These are phyloP conservation scores for Acrocephalus kingi DNA, from an alignment of 2,113 vertebrate species.

Conservation along the genomic window DNA sequence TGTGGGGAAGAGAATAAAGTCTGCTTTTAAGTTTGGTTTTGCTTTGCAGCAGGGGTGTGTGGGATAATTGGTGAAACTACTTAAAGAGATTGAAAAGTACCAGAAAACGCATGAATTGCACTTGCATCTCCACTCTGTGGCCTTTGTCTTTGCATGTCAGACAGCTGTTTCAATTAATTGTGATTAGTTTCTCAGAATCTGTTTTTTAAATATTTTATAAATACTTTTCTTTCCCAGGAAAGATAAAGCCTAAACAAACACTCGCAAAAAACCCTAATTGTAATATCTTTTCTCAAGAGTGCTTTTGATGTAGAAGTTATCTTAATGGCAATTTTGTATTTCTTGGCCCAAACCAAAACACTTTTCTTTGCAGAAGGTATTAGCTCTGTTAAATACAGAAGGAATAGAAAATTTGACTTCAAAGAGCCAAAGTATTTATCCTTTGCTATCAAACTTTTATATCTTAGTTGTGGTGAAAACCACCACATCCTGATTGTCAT, in stretches of 20 bases:
- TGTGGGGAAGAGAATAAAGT: background rate
- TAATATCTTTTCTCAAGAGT: background rate
- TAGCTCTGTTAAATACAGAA: background rate
- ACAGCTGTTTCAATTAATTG: background rate
- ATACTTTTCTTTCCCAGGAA: background rate
- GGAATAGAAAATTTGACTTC: background rate
- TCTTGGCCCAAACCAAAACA: background rate
- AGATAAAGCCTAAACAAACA: background rate
- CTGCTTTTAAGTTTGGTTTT: background rate
- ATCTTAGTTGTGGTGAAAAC: background rate
- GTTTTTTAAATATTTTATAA: background rate
- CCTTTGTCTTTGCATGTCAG: background rate
- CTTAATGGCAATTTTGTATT: background rate
- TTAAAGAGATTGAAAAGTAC: rapidly evolving
- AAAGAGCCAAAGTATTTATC: background rate
- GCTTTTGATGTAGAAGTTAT: background rate
- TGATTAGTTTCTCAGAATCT: background rate
- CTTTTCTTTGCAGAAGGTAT: background rate
- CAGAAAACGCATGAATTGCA: background rate
- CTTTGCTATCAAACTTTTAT: background rate
- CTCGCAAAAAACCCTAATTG: rapidly evolving
- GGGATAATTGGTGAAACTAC: background rate
- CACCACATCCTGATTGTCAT: background rate
- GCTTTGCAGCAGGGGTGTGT: background rate
- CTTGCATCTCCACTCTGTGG: background rate